Base-by-base conservation (phyloP, 1,140 invertebrate species). In the Listronotus oregonensis region DNA sequence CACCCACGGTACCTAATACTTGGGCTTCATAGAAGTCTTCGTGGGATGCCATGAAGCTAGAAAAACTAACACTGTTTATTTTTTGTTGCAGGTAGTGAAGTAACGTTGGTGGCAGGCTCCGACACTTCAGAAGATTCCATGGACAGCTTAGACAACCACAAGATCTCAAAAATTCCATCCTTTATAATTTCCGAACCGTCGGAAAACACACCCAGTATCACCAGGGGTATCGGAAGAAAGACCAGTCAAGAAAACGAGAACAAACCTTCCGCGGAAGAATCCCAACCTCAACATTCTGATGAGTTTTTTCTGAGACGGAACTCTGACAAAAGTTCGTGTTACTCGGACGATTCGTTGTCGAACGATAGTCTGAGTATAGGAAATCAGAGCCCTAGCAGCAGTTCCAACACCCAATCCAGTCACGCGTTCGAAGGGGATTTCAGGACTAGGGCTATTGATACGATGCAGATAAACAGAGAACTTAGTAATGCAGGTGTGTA, bases 161-260 rank as follows among this genome's bases (percentile, higher is more conserved):
- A 74, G 75, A 43, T 71, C 6, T 58, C 71, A 6, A 74, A 73
- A 60, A 75, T 77, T 15, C 81, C 73, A 52, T 81, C 71, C 67
- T 77, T 81, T 10, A 78, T 82, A 65, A 82, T 75, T 77, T 82
- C 72, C 75, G 75, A 75, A 74, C 89, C 90, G 14, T 88, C 86
- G 47, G 90, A 91, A 76, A 85, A 89, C 73, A 84, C 87, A 79
- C 92, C 89, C 15, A 92, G 88, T 12, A 94, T 91, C 65, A 93
- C 89, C 11, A 84, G 88, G 55, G 90, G 91, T 2, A 93, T 91
- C 47, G 90, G 90, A 14, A 75, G 86, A 15, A 87, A 87, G 70
- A 82, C 83, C 7, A 87, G 85, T 58, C 80, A 86, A 40, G 86
- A 87, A 63, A 84, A 80, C n/a, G 74, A 73, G 4, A 42, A 37